A percentile compares a stretch with the other conserved stretches of the same genome.
Conservation (phyloP, 2,888 invertebrate genomes). For the Himalopsyche anomala region DNA sequence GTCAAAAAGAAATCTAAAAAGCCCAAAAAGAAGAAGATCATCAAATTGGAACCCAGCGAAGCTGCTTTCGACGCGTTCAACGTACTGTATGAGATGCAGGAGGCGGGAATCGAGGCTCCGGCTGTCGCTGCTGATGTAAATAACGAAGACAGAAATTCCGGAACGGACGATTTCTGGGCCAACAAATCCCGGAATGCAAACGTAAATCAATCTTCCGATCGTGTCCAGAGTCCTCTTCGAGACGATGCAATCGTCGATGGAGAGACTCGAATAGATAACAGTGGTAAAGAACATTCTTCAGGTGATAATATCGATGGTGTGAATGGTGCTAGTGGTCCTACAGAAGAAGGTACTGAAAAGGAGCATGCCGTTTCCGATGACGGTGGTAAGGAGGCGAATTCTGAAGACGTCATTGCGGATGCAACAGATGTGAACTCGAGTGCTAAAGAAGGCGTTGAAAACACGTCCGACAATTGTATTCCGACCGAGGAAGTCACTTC, state of each 20-base stretch:
- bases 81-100: background rate
- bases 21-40: constrained; percentile 62
- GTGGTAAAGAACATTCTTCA: background rate
- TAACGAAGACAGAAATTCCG: background rate
- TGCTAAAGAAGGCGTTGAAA: constrained; percentile 24
- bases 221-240: background rate
- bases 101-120: background rate
- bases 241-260: background rate
- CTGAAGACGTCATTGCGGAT: background rate
- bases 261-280: background rate
- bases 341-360: background rate
- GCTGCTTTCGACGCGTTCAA: constrained; percentile 46
- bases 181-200: background rate
- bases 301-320: background rate
- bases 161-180: background rate
- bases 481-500: background rate
- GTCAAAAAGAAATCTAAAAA: constrained; percentile 67
- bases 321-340: background rate
- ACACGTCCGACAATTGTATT: background rate
- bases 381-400: background rate
- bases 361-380: background rate
- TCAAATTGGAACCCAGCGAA: constrained; percentile 17
- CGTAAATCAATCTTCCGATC: background rate
- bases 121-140: background rate
- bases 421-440: background rate